phyloP scores from a whole-genome alignment of 2,888 invertebrate species.

The Hymenopus coronatus region DNA sequence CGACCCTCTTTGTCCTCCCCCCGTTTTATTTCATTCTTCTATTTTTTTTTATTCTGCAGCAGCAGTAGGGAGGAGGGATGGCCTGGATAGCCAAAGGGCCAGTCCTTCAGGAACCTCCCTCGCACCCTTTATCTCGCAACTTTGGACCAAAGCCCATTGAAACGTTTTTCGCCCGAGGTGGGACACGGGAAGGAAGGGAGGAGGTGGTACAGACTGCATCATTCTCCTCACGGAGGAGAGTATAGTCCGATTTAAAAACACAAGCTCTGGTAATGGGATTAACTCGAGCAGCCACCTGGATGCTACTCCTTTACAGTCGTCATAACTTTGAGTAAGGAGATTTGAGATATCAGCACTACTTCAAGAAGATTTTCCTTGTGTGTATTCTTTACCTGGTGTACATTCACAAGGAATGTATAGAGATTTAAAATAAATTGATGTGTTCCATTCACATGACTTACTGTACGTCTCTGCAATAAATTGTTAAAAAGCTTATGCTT shows the following conservation, averaged over 20 bases:
- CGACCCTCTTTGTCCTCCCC: conserved; percentile 1
- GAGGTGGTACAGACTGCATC: background rate
- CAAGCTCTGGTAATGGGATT: background rate
- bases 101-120: conserved; percentile 19
- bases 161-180: conserved; percentile 18
- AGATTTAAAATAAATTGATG: too few relatives aligned
- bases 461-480: too few relatives aligned
- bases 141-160: conserved; percentile 19
- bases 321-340: too few relatives aligned
- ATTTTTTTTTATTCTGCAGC: conserved; percentile 13
- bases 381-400: too few relatives aligned
- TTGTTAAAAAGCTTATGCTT: too few relatives aligned
- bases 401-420: too few relatives aligned
- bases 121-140: conserved; percentile 7
- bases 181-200: background rate
- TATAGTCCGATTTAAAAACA: background rate
- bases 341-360: too few relatives aligned
- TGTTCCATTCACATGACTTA: too few relatives aligned
- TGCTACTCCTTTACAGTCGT: too few relatives aligned
- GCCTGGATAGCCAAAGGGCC: conserved; percentile 13
- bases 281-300: background rate
- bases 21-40: conserved; percentile 19
- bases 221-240: background rate
- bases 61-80: background rate
- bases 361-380: too few relatives aligned